Evolutionary conservation across 2,797 vertebrate genomes (phyloP).

Genomic region (Chromis chromis): DNA sequence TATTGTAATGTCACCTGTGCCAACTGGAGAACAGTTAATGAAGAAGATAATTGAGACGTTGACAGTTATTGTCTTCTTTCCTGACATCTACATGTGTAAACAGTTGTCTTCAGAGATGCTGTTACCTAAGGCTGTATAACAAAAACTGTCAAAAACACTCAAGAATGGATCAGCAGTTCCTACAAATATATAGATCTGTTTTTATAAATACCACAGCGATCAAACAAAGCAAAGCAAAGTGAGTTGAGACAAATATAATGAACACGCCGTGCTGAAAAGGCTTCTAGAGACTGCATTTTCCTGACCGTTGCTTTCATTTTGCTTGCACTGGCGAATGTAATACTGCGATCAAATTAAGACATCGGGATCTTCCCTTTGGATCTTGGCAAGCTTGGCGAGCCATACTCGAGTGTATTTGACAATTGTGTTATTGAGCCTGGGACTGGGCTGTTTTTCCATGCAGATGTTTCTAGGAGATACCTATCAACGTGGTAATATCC

Average conservation of each 20-base stretch:
- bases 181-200: conserved; percentile 20
- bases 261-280: conserved; percentile 29
- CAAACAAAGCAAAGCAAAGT: conserved; percentile 21
- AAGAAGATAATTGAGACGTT: conserved; percentile 25
- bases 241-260: conserved; percentile 26
- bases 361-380: conserved; percentile 52
- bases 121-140: conserved; percentile 22
- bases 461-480: conserved; percentile 73
- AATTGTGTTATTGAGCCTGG: conserved; percentile 60
- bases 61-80: conserved; percentile 10
- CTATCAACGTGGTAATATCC: conserved; percentile 64
- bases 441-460: conserved; percentile 60
- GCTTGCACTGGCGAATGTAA: conserved; percentile 29
- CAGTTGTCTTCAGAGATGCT: conserved; percentile 28
- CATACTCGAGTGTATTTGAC: conserved; percentile 59
- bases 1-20: neutral
- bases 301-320: conserved; percentile 41
- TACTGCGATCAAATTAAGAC: conserved; percentile 68
- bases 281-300: conserved; percentile 16
- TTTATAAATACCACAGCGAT: conserved; percentile 23
- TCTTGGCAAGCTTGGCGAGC: conserved; percentile 47
- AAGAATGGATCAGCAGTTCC: conserved; percentile 8
- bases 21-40: conserved; percentile 25
- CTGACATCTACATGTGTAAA: conserved; percentile 11
- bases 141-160: conserved; percentile 41